A percentile compares a stretch with the other conserved stretches of the same genome.
Evolutionary conservation across 2,797 vertebrate species (phyloP).

Genomic region (Allobates femoralis): DNA sequence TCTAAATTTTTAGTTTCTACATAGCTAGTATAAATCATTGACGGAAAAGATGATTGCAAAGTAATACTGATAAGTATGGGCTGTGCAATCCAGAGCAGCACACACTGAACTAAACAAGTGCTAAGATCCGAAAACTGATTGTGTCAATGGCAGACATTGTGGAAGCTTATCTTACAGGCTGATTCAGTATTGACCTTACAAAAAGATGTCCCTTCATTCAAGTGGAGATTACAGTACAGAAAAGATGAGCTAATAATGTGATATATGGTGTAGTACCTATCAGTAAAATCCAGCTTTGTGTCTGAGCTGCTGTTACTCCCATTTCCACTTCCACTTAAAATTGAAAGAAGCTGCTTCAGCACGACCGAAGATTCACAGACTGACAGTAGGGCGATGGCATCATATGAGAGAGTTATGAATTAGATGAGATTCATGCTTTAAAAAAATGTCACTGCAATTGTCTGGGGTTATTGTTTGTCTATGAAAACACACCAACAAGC

Average conservation of each 20-base stretch:
- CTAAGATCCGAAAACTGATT: constrained; percentile 36
- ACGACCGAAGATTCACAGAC: background rate
- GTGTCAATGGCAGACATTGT: constrained; percentile 38
- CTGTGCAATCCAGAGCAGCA: constrained; percentile 5
- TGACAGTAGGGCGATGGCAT: background rate
- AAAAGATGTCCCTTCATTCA: constrained; percentile 29
- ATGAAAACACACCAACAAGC: no score
- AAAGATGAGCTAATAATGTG: constrained; percentile 18
- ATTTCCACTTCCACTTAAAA: background rate
- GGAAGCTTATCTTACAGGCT: constrained; percentile 31
- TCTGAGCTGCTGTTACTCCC: background rate
- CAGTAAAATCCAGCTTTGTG: background rate
- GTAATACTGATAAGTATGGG: constrained; percentile 4
- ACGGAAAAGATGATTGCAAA: constrained; percentile 14
- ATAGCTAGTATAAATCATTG: background rate
- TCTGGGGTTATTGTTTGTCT: no score
- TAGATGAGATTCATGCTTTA: no score
- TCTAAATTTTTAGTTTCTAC: background rate
- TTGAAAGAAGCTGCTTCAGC: background rate
- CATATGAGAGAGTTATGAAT: background rate
- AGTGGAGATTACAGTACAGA: constrained; percentile 30
- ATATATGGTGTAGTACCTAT: background rate
- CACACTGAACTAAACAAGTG: constrained; percentile 25
- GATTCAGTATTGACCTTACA: constrained; percentile 41
- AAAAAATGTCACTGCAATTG: no score